These are phyloP conservation scores for Anniella stebbinsi DNA, from an alignment of 2,797 vertebrate genomes.

Conservation along the genomic window DNA sequence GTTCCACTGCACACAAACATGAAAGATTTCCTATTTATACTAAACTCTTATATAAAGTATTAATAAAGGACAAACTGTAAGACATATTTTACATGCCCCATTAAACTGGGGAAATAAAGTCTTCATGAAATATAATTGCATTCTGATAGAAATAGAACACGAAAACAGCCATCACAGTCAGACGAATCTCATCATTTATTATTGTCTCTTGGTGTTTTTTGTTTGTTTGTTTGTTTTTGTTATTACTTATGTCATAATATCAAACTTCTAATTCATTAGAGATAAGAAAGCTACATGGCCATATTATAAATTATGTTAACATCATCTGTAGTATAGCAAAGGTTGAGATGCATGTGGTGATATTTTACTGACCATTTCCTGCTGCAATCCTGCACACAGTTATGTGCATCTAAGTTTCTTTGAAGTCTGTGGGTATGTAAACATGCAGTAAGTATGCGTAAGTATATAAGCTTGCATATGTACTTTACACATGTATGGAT, in stretches of 20 bases:
- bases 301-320: slow-evolving; percentile 58
- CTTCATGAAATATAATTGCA: slow-evolving; percentile 71
- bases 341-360: slow-evolving; percentile 40
- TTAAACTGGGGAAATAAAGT: slow-evolving; percentile 74
- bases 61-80: slow-evolving; percentile 73
- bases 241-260: slow-evolving; percentile 67
- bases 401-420: not conserved
- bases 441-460: not conserved
- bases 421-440: not conserved
- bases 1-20: slow-evolving; percentile 32
- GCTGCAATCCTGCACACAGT: not conserved
- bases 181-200: slow-evolving; percentile 62
- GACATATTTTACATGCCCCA: slow-evolving; percentile 67
- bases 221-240: not conserved
- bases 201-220: slow-evolving; percentile 17
- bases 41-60: slow-evolving; percentile 27
- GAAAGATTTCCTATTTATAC: slow-evolving; percentile 52
- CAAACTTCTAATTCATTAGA: slow-evolving; percentile 61
- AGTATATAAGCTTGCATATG: not conserved
- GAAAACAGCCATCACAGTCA: slow-evolving; percentile 59
- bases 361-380: slow-evolving; percentile 45
- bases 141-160: slow-evolving; percentile 71
- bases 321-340: slow-evolving; percentile 30
- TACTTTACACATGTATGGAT: not conserved
- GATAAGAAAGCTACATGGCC: slow-evolving; percentile 52